These are phyloP conservation scores for Poeciliopsis infans DNA, from an alignment of 2,797 vertebrate genomes.

Conservation along the genomic window DNA sequence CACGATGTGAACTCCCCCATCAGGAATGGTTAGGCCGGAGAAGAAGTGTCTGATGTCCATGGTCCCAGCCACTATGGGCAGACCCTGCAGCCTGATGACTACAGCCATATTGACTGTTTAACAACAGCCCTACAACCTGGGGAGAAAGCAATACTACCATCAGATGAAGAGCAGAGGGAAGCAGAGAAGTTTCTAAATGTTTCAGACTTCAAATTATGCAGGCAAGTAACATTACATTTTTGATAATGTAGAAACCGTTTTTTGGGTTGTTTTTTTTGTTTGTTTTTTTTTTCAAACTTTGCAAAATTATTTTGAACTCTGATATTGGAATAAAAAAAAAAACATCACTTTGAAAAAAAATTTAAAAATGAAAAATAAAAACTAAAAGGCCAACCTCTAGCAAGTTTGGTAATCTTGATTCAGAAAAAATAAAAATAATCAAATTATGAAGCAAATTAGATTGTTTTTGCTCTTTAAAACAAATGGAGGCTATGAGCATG, in stretches of 20 bases:
- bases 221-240: conserved; percentile 9
- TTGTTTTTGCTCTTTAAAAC: conserved; percentile 9
- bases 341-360: neutral
- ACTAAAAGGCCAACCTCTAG: conserved; percentile 1
- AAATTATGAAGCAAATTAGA: conserved; percentile 8
- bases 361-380: neutral
- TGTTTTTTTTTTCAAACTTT: conserved; percentile 3
- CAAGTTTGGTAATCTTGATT: conserved; percentile 7
- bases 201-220: conserved; percentile 16
- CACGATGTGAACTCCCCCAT: conserved; percentile 99
- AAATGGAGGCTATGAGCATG: conserved; percentile 17
- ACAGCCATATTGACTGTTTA: conserved; percentile 97
- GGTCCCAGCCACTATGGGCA: conserved; percentile 99
- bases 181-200: conserved; percentile 66
- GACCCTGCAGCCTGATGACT: conserved; percentile 99
- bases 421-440: neutral
- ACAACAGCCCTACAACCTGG: conserved; percentile 91
- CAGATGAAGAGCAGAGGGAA: conserved; percentile 80
- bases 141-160: conserved; percentile 96
- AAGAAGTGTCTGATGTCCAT: conserved; percentile 99
- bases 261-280: too few species aligned
- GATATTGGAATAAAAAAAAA: conserved; percentile 51
- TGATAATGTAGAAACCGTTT: conserved; percentile 2
- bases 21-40: conserved; percentile 99
- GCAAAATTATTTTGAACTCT: conserved; percentile 4